Conservation (phyloP, 2,113 vertebrate genomes). For the Elanoides forficatus region DNA sequence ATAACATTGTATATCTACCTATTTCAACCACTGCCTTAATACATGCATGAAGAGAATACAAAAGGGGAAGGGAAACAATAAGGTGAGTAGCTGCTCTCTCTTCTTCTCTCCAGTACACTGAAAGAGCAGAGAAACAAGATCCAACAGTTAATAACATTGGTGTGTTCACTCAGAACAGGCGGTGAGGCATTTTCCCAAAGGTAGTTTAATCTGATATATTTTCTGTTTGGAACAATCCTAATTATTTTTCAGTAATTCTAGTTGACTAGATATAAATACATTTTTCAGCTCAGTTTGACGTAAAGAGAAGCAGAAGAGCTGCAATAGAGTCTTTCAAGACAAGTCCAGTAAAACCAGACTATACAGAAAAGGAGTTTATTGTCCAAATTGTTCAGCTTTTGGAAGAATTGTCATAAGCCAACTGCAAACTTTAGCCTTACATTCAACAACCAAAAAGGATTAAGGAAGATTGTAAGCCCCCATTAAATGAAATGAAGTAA, state of each 20-base stretch:
- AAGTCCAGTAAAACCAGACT: not conserved
- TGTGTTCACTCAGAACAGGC: not conserved
- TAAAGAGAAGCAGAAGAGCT: not conserved
- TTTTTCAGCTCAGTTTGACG: not conserved
- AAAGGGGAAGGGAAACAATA: not conserved
- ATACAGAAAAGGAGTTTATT: slow-evolving; percentile 41
- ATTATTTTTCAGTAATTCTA: slow-evolving; percentile 47
- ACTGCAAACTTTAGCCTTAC: slow-evolving; percentile 21
- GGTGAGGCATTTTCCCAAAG: slow-evolving; percentile 10
- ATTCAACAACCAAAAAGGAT: not conserved
- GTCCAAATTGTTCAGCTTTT: slow-evolving; percentile 29
- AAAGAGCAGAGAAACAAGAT: not conserved
- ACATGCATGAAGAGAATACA: not conserved
- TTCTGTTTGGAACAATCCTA: slow-evolving; percentile 20
- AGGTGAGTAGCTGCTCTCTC: not conserved
- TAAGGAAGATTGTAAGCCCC: slow-evolving; percentile 25
- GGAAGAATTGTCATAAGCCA: slow-evolving; percentile 39
- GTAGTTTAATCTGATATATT: slow-evolving; percentile 20
- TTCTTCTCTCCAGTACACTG: not conserved
- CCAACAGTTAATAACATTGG: not conserved
- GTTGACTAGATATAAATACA: not conserved
- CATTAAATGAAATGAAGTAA: slow-evolving; percentile 40
- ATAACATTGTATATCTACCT: not conserved
- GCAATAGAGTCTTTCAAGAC: not conserved
- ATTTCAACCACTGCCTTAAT: not conserved